These are phyloP conservation scores for Tetraneura akinire DNA, from an alignment of 1,140 invertebrate species.

Conservation along the genomic window DNA sequence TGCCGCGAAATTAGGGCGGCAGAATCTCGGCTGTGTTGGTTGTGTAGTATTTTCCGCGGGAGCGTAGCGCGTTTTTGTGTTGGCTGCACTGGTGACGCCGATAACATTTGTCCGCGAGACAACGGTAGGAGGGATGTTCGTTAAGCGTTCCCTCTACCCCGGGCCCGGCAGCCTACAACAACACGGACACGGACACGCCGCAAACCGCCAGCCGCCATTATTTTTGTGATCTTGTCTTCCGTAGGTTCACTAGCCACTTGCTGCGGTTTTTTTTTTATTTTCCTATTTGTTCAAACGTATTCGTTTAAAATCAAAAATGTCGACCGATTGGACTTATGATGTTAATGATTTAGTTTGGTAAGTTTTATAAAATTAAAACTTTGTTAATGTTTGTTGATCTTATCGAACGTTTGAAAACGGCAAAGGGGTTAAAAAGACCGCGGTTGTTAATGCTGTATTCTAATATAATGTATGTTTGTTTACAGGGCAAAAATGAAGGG, in stretches of 20 bases:
- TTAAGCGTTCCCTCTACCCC: conserved; percentile 38
- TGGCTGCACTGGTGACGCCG: background rate
- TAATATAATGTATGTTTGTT: conserved; percentile 58
- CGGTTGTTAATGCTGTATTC: background rate
- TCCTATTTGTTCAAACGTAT: no score
- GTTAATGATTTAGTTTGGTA: conserved; percentile 26
- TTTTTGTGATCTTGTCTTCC: background rate
- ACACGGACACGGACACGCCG: conserved; percentile 51
- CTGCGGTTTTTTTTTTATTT: no score
- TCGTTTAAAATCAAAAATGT: background rate
- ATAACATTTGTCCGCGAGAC: conserved; percentile 5
- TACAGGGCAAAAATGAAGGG: conserved; percentile 95
- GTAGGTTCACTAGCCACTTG: background rate
- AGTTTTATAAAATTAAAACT: background rate
- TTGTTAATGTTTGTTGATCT: no score
- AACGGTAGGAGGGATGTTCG: conserved; percentile 20
- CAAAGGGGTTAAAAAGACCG: conserved; percentile 45
- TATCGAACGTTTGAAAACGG: no score
- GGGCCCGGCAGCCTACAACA: conserved; percentile 15
- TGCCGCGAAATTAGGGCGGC: conserved; percentile 11
- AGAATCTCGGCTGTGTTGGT: background rate
- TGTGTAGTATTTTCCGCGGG: background rate
- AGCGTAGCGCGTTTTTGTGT: background rate
- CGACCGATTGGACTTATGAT: background rate
- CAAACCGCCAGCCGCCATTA: conserved; percentile 39